A percentile compares a stretch with the other conserved stretches of the same genome.
Conservation (phyloP, 2,888 invertebrate genomes). For the Thelaira solivaga region DNA sequence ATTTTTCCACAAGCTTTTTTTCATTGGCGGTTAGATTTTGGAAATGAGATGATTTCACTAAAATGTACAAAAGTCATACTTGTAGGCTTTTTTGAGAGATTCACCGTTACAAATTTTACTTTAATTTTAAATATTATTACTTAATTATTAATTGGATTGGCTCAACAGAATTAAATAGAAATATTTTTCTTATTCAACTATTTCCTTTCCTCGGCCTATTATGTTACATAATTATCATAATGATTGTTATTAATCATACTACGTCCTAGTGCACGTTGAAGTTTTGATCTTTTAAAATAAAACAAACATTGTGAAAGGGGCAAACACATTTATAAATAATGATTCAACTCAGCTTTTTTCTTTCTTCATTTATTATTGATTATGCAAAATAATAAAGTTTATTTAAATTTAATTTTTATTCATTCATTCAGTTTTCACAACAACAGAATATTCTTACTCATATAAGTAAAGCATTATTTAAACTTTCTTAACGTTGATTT, state of each 20-base stretch:
- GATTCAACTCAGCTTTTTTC: conserved; percentile 24
- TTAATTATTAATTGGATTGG: too few relatives aligned
- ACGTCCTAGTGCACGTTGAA: conserved; percentile 18
- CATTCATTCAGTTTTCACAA: background rate
- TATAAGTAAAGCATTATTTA: conserved; percentile 35
- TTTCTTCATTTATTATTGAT: conserved; percentile 52
- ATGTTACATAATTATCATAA: conserved; percentile 1
- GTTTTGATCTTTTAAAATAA: conserved; percentile 22
- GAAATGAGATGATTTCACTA: too few relatives aligned
- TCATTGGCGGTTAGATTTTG: too few relatives aligned
- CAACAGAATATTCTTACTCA: background rate
- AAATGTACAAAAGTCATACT: too few relatives aligned
- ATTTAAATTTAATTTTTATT: background rate
- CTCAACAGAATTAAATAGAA: too few relatives aligned
- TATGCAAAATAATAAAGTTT: conserved; percentile 42
- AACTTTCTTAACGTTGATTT: conserved; percentile 22
- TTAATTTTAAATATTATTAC: too few relatives aligned
- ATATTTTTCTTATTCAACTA: too few relatives aligned
- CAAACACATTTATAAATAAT: conserved; percentile 35
- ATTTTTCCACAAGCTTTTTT: too few relatives aligned
- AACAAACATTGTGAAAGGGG: background rate
- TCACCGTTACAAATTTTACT: too few relatives aligned
- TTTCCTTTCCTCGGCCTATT: too few relatives aligned
- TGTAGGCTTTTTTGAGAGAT: too few relatives aligned
- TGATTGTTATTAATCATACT: conserved; percentile 47